Evolutionary conservation across 2,797 vertebrate genomes (phyloP), one percentile per base, ranked within the genome.

Genomic region (Momotus momota): DNA sequence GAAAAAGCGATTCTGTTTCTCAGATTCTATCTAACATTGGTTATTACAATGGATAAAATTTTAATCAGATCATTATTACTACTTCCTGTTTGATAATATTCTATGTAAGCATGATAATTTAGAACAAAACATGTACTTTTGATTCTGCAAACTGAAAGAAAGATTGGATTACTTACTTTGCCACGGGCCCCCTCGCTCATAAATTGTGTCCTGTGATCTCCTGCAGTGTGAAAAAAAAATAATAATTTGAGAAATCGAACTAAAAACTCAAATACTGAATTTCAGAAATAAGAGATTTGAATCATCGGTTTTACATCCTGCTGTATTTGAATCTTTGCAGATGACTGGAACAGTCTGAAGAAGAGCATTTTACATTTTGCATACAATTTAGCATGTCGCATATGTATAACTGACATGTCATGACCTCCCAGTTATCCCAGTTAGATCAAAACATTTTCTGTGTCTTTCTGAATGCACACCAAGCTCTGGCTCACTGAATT

Each of bases 1-100:
- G 86, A 82, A 95, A 85, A 95, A 94, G 49, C 35, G 4, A 71
- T 57, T 89, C 54, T 58, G 33, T 73, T 90, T 77, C 60, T 70
- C 54, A 19, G 35, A 48, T 75, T 84, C 33, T 71, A 16, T 74
- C 26, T 66, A 58, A 43, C 33, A 43, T 41, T 27, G 78, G 13
- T 52, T 78, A 31, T 35, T 70, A 51, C 41, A 35, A 72, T 40
- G 22, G 31, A 78, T 6, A 66, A 70, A n/a, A 49, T 61, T 66
- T 60, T 73, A 66, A 74, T 67, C 29, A 40, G 35, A 22, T 62
- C n/a, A 31, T 74, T 78, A 69, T 40, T 54, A 29, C 7, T 57
- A 33, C 69, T 94, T 92, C 81, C 62, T 81, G 29, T 62, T 62
- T 57, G 7, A 64, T 57, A 58, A 66, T 60, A 57, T 21, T 79